Conservation (phyloP, 2,888 invertebrate genomes). For the Aphidoletes aphidimyza region DNA sequence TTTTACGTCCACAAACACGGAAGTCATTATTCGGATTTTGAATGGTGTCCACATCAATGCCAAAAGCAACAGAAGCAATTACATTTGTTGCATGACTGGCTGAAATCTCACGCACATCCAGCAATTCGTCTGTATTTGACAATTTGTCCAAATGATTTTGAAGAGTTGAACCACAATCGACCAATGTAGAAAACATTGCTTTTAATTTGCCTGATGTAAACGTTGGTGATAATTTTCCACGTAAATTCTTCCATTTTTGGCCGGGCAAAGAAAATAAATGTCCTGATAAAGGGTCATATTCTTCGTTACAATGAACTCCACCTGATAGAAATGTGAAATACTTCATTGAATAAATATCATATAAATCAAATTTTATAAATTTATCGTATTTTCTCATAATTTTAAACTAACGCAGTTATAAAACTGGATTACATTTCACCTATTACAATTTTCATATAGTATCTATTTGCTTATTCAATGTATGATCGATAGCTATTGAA, state of each 20-base stretch:
- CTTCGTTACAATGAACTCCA: slow-evolving; percentile 70
- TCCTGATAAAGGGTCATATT: slow-evolving; percentile 72
- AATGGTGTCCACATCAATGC: slow-evolving; percentile 61
- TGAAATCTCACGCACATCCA: slow-evolving; percentile 65
- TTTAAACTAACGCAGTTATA: too few relatives aligned
- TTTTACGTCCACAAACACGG: slow-evolving; percentile 59
- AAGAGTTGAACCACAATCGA: slow-evolving; percentile 68
- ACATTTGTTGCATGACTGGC: slow-evolving; percentile 63
- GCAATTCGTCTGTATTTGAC: slow-evolving; percentile 62
- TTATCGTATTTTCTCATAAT: too few relatives aligned
- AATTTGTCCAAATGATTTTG: slow-evolving; percentile 64
- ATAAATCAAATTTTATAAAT: too few relatives aligned
- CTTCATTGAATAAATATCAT: too few relatives aligned
- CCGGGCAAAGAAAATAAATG: slow-evolving; percentile 72
- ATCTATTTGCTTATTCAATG: too few relatives aligned
- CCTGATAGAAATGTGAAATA: slow-evolving; percentile 70
- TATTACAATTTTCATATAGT: too few relatives aligned
- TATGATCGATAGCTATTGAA: too few relatives aligned
- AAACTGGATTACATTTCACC: too few relatives aligned
- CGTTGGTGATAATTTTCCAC: slow-evolving; percentile 72
- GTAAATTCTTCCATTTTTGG: slow-evolving; percentile 72
- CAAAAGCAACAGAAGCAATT: slow-evolving; percentile 63
- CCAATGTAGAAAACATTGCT: slow-evolving; percentile 70
- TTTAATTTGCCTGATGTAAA: slow-evolving; percentile 72
- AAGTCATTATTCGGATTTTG: slow-evolving; percentile 60